A percentile compares a stretch with the other conserved stretches of the same genome.
These are phyloP conservation scores for Steromphala cineraria DNA, from an alignment of 2,888 invertebrate species.

Conservation along the genomic window DNA sequence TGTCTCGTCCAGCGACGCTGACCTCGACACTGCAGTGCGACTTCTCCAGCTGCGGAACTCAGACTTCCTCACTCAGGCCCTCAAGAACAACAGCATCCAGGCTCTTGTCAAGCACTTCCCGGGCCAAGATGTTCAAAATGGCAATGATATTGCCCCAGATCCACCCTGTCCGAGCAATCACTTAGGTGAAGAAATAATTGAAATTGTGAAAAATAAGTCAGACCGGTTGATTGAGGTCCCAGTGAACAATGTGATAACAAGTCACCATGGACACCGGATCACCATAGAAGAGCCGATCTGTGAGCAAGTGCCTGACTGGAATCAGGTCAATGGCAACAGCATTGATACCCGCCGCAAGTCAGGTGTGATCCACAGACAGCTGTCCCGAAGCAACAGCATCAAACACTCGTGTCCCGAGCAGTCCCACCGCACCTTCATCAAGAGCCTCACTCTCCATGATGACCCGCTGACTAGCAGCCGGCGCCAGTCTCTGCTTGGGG, in stretches of 20 bases:
- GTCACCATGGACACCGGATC: neutral
- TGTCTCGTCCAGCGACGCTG: neutral
- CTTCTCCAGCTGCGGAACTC: neutral
- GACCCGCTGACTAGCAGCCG: neutral
- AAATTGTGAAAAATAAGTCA: neutral
- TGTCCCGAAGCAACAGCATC: neutral
- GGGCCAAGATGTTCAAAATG: neutral
- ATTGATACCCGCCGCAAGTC: neutral
- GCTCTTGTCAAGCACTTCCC: neutral
- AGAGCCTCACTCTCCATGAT: neutral
- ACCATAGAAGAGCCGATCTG: constrained; percentile 1
- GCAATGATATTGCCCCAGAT: no score
- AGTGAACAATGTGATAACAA: neutral
- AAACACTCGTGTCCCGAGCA: neutral
- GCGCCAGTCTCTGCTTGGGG: neutral
- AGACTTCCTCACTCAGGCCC: neutral
- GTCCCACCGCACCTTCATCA: neutral
- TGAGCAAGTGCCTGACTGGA: neutral
- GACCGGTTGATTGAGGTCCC: no score
- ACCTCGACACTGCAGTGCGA: constrained; percentile 1
- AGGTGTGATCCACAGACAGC: neutral
- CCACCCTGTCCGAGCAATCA: no score
- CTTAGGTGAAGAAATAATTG: neutral
- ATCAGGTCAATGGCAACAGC: neutral
- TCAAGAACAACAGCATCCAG: neutral